Conservation (phyloP, 2,797 vertebrate species). For the Tiaroga cobitis region DNA sequence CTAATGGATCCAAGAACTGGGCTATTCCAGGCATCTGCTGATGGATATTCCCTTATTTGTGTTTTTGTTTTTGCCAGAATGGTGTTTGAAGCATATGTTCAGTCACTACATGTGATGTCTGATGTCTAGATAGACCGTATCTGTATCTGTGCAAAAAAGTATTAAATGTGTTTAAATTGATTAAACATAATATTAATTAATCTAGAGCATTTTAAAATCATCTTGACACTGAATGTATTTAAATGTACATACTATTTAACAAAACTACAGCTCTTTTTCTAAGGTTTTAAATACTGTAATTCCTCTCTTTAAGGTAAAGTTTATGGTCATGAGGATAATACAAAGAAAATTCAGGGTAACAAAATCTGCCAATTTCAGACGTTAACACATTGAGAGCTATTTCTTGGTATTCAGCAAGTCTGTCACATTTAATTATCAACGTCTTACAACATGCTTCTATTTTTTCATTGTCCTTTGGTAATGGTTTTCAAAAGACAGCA, state of each 20-base stretch:
- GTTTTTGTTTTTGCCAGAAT: not conserved
- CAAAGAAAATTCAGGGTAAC: not conserved
- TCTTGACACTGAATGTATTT: not conserved
- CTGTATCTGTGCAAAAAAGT: not conserved
- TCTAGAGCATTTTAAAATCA: not conserved
- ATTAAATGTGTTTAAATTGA: not conserved
- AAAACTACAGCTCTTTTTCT: not conserved
- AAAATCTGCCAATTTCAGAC: not conserved
- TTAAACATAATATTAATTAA: not conserved
- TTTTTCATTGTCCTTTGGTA: not conserved
- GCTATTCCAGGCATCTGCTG: not conserved
- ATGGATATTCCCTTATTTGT: not conserved
- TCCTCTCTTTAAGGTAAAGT: too few relatives aligned
- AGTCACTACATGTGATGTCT: too few relatives aligned
- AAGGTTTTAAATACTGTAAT: not conserved
- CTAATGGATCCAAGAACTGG: not conserved
- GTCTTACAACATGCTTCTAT: not conserved
- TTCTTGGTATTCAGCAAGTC: conserved; percentile 1
- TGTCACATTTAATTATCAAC: conserved; percentile 6
- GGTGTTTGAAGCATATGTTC: not conserved
- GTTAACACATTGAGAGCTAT: not conserved
- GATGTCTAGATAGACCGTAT: not conserved
- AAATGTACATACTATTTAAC: not conserved
- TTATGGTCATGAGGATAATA: not conserved
- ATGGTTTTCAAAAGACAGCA: conserved; percentile 6